Percentiles rank a stretch among this genome's conserved stretches.
Evolutionary conservation across 2,113 vertebrate genomes (phyloP).

Genomic region (Anarrhichthys ocellatus): DNA sequence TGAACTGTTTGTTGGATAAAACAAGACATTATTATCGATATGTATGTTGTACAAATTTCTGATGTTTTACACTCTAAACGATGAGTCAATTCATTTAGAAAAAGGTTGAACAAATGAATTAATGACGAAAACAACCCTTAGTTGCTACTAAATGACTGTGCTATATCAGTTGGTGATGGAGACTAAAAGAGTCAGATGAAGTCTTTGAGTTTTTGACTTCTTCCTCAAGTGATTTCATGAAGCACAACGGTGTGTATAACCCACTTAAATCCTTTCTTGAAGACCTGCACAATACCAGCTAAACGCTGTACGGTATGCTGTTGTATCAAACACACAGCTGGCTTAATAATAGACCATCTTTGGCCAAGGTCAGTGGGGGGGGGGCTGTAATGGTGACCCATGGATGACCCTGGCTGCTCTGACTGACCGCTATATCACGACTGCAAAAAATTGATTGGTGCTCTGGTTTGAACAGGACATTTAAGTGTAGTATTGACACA

Average conservation of each 20-base stretch:
- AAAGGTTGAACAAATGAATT: not conserved
- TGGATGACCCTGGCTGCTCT: conserved; percentile 34
- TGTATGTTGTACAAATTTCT: not conserved
- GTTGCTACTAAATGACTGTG: not conserved
- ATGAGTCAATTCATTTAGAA: not conserved
- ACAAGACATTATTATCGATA: not conserved
- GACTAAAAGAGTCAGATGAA: not conserved
- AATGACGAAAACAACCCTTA: not conserved
- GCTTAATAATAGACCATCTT: conserved; percentile 33
- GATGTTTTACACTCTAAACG: not conserved
- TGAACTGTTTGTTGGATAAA: not conserved
- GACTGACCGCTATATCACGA: conserved; percentile 5
- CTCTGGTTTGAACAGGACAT: conserved; percentile 7
- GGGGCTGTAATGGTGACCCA: conserved; percentile 52
- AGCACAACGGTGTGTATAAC: not conserved
- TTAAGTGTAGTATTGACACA: conserved; percentile 27
- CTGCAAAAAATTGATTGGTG: conserved; percentile 37
- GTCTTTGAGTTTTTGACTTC: not conserved
- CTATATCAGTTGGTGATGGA: not conserved
- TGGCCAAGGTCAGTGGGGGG: conserved; percentile 37
- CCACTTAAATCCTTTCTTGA: not conserved
- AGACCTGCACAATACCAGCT: not conserved
- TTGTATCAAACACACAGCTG: conserved; percentile 13
- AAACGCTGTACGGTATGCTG: not conserved
- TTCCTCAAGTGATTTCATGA: not conserved